These are phyloP conservation scores for Ganaspis brasiliensis DNA, from an alignment of 2,888 invertebrate species.

Conservation along the genomic window DNA sequence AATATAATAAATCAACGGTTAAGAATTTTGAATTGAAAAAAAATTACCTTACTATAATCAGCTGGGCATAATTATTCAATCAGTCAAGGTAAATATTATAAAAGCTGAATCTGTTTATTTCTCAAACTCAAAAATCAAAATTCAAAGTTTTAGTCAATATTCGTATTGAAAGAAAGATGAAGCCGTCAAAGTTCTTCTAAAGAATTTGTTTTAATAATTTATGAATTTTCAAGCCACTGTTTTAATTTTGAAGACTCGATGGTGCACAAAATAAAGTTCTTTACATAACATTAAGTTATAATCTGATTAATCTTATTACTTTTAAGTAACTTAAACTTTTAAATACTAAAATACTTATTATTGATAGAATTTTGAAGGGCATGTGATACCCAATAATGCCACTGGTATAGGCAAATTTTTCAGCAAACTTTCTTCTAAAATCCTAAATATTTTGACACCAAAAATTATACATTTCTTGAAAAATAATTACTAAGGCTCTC, in stretches of 20 bases:
- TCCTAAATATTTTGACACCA: too few relatives aligned
- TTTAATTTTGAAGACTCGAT: constrained; percentile 93
- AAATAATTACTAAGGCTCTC: too few relatives aligned
- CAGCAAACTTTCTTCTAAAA: too few relatives aligned
- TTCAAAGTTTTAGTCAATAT: constrained; percentile 98
- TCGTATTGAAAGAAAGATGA: constrained; percentile 97
- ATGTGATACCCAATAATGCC: too few relatives aligned
- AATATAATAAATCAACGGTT: too few relatives aligned
- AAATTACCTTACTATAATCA: constrained; percentile 83
- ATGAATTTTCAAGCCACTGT: constrained; percentile 92
- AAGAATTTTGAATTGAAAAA: too few relatives aligned
- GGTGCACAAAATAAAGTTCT: constrained; percentile 99
- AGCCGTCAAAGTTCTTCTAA: constrained; percentile 95
- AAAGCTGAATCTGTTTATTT: constrained; percentile 95
- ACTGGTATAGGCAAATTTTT: too few relatives aligned
- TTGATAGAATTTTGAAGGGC: too few relatives aligned
- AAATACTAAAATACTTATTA: too few relatives aligned
- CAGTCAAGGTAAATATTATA: constrained; percentile 94
- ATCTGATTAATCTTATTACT: too few relatives aligned
- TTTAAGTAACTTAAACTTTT: too few relatives aligned
- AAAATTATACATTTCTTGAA: too few relatives aligned
- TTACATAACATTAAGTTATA: constrained; percentile 99
- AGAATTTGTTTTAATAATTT: constrained; percentile 90
- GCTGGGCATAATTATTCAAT: constrained; percentile 95
- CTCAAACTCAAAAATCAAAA: constrained; percentile 94